Evolutionary conservation across 2,113 vertebrate species (phyloP), one percentile per base, ranked within the genome.

Genomic region (Benitochromis conjunctus): DNA sequence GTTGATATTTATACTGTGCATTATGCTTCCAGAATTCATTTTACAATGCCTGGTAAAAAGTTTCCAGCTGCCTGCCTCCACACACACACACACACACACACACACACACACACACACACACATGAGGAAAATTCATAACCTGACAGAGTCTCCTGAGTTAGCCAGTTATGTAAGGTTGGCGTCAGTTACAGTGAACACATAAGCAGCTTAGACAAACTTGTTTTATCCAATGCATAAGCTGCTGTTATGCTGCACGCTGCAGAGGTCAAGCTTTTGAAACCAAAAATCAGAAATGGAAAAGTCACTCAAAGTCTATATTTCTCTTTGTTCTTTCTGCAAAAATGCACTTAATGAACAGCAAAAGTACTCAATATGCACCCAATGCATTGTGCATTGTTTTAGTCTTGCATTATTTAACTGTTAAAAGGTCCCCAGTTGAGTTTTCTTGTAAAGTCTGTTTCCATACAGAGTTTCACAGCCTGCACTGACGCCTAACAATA

Each of bases 381-480:
- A 12, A 1, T 76, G 69, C 16, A 29, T 7, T 0, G 2, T 51
- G 69, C 69, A 51, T 74, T 0, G 9, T 51, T 74, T 19, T 0
- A 31, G 1, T 74, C 43, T 74, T 12, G 24, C 13, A 74, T 31
- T 51, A 51, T 29, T 51, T 16, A 29, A 31, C 24, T 31, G 43
- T 26, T 71, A 71, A 71, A 71, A 26, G 3, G 69, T 51, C 16
- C 46, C 16, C 41, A 29, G 43, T 19, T 46, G 1, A n/a, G 9
- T n/a, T 54, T 54, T 9, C 7, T 53, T 53, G 5, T 7, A 53
- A 51, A 51, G 6, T 19, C 16, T 51, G 48, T 51, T 53, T 53
- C 3, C 48, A 19, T 1, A 7, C 51, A 51, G 48, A 53, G 64
- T 69, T 69, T 43, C 41, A 46, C 8, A 71, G 64, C 26, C 5